Evolutionary conservation across 2,797 vertebrate genomes (phyloP).

Genomic region (Benthosema pterotum): DNA sequence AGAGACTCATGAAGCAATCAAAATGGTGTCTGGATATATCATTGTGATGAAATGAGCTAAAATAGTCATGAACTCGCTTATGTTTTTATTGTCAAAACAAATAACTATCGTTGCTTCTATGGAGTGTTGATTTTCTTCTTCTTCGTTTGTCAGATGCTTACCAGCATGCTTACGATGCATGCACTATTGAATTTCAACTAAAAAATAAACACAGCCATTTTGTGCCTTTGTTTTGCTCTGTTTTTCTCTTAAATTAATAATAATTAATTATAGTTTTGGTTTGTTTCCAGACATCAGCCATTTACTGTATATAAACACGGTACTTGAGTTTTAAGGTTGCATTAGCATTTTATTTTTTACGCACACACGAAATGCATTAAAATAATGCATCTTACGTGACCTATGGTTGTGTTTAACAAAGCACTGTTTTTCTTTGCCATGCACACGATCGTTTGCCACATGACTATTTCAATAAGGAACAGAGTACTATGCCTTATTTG

Average conservation of each 20-base stretch:
- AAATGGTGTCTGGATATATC: slow-evolving; percentile 71
- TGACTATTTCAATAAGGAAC: slow-evolving; percentile 49
- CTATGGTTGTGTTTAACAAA: slow-evolving; percentile 59
- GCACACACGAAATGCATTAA: slow-evolving; percentile 33
- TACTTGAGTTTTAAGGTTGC: slow-evolving; percentile 38
- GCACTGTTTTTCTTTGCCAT: slow-evolving; percentile 55
- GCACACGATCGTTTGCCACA: too few species aligned
- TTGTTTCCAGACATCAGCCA: slow-evolving; percentile 48
- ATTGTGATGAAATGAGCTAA: slow-evolving; percentile 67
- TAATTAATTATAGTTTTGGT: slow-evolving; percentile 50
- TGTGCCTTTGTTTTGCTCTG: slow-evolving; percentile 71
- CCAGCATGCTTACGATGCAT: slow-evolving; percentile 74
- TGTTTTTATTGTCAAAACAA: slow-evolving; percentile 75
- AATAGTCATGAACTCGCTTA: slow-evolving; percentile 60
- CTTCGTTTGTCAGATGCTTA: slow-evolving; percentile 59
- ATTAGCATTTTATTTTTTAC: slow-evolving; percentile 20
- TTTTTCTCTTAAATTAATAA: slow-evolving; percentile 40
- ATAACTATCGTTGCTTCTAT: slow-evolving; percentile 69
- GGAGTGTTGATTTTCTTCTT: slow-evolving; percentile 62
- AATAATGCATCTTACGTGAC: slow-evolving; percentile 52
- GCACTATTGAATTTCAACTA: slow-evolving; percentile 71
- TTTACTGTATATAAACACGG: slow-evolving; percentile 47
- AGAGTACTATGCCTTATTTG: slow-evolving; percentile 72
- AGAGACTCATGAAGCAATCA: slow-evolving; percentile 63
- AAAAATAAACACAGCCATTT: slow-evolving; percentile 69